Base-by-base conservation (phyloP, 2,888 invertebrate species). In the Thysanoteuthis rhombus region DNA sequence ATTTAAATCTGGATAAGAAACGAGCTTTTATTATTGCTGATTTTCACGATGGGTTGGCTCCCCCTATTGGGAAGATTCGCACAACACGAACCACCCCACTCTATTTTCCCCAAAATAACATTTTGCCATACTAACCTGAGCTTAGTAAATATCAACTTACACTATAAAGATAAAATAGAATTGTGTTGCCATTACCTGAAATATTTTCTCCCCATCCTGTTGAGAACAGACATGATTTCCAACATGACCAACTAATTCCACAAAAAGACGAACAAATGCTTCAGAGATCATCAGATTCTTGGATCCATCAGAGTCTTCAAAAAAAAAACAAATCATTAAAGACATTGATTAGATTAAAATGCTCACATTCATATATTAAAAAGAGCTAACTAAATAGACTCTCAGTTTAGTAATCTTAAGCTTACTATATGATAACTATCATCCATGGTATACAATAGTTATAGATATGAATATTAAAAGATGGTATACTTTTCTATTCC, bases 181-280 rank as follows among this genome's bases (percentile, higher is more conserved):
- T 38, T 40, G 28, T 91, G 5, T 10, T 38, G n/a, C 32, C 19
- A 25, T 42, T 96, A 97, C 97, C 96, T 97, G 97, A 95, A 97
- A 97, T 28, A 97, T 96, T 94, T 96, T 96, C 93, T 96, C 96
- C 32, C 97, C 97, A 95, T 97, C 97, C 93, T 97, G 97, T 94
- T 97, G 97, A 0, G 97, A 97, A 96, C 97, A 96, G 96, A 98
- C 97, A 96, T 97, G 98, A 96, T 98, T 97, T 92, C 97, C 97
- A 96, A 98, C 98, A 96, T 98, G 98, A 0, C 98, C 98, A 94
- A 98, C 97, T 19, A 98, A 97, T 95, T 98, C 98, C 1, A 98
- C 98, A 96, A 98, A 98, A 96, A 98, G 98, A 94, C 98, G 97
- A 45, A 98, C 97, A 95, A 98, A 98, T 0, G 98, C 98, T 96